Evolutionary conservation across 2,113 vertebrate genomes (phyloP).

Genomic region (Gymnogyps californianus): DNA sequence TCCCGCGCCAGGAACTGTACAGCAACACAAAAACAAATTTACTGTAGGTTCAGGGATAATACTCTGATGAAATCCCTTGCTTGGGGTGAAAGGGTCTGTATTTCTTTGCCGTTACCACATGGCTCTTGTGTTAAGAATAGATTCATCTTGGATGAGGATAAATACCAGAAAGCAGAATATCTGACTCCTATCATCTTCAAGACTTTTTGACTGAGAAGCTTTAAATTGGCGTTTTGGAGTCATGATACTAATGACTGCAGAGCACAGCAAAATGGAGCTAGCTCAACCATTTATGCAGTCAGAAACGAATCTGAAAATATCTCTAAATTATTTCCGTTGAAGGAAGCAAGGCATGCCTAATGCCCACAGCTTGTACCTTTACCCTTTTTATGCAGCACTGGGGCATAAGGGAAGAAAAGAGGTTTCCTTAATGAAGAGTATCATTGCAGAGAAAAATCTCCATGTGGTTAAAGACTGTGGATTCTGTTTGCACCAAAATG

Average conservation of each 20-base stretch:
- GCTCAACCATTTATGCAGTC: not conserved
- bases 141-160: not conserved
- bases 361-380: not conserved
- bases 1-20: not conserved
- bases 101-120: not conserved
- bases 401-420: not conserved
- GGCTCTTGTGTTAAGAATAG: not conserved
- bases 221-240: not conserved
- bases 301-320: not conserved
- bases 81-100: not conserved
- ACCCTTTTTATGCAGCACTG: not conserved
- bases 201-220: not conserved
- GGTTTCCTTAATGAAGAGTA: not conserved
- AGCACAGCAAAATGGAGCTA: not conserved
- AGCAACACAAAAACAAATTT: not conserved
- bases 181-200: not conserved
- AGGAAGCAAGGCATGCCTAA: not conserved
- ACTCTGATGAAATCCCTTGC: not conserved
- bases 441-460: not conserved
- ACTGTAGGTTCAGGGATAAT: not conserved
- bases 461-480: not conserved
- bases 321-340: not conserved
- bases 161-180: not conserved
- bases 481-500: not conserved
- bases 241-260: not conserved